phyloP scores from a whole-genome alignment of 2,797 vertebrate genomes.

The Podarcis siculus region DNA sequence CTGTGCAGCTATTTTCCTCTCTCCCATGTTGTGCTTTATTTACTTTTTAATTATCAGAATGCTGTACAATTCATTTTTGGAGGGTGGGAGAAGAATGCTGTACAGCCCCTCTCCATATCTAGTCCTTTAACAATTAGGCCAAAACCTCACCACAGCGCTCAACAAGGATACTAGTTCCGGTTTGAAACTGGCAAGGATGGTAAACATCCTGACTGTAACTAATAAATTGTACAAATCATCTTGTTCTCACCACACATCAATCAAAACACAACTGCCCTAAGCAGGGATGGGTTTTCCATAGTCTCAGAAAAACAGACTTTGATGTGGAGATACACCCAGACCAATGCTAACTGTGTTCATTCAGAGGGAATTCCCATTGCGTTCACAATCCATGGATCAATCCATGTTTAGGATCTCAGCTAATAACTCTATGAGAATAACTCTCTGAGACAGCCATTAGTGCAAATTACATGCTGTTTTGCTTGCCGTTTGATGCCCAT shows the following conservation, averaged over 20 bases:
- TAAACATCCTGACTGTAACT: neutral
- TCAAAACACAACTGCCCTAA: neutral
- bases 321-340: neutral
- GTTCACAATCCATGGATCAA: no score
- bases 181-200: neutral
- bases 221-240: neutral
- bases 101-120: neutral
- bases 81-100: no score
- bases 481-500: constrained; percentile 51
- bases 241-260: neutral
- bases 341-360: neutral
- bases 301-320: neutral
- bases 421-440: neutral
- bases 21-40: neutral
- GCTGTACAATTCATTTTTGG: no score
- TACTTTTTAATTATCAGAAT: neutral
- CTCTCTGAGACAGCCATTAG: neutral
- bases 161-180: neutral
- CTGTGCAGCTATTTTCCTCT: neutral
- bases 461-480: constrained; percentile 28
- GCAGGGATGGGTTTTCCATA: neutral
- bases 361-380: neutral
- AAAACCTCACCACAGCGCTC: neutral
- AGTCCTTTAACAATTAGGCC: neutral
- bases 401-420: neutral